Base-by-base conservation (phyloP, 2,113 vertebrate genomes). In the Saimiri boliviensis region DNA sequence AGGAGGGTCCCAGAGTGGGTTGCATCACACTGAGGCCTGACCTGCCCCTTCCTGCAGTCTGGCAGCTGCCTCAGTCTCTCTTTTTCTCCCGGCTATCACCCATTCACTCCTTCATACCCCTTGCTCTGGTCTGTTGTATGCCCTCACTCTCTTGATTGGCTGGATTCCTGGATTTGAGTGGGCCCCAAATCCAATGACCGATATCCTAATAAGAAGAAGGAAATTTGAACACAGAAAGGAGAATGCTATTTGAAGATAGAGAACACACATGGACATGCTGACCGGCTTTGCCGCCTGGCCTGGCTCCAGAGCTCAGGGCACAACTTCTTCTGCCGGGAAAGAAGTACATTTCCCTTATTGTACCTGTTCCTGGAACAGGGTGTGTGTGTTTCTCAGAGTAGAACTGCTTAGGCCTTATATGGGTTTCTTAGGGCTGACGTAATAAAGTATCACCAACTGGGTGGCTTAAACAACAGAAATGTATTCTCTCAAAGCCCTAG, bases 31-130 rank as follows among this genome's bases (percentile, higher is more conserved):
- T 3, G 86, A 83, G 47, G 40, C 58, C 45, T 27, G 85, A 32
- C 8, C 63, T 93, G 63, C 21, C 12, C 8, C 63, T 91, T 47
- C 71, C 45, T 30, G 8, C 3, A 32, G 17, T 35, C 71, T 8
- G 49, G 54, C 23, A 85, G 54, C 21, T 93, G 76, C 84, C 87
- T 91, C 40, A 19, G 9, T 10, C n/a, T 63, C 70, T 81, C 68
- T 81, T 14, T 79, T 23, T 80, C 32, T 58, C 7, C 27, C 49
- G 56, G 42, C 56, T 60, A 32, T 87, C 84, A 12, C n/a, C 45
- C 1, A 45, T 42, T 42, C 9, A 54, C 14, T 86, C n/a, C 47
- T 74, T 14, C 81, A 32, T 6, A 25, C 20, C 25, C 13, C 35
- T 12, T 40, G 23, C 2, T n/a, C 58, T 2, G 1, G 25, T 30